These are phyloP conservation scores for Ormyrus labotus DNA, from an alignment of 2,888 invertebrate species.

Conservation along the genomic window DNA sequence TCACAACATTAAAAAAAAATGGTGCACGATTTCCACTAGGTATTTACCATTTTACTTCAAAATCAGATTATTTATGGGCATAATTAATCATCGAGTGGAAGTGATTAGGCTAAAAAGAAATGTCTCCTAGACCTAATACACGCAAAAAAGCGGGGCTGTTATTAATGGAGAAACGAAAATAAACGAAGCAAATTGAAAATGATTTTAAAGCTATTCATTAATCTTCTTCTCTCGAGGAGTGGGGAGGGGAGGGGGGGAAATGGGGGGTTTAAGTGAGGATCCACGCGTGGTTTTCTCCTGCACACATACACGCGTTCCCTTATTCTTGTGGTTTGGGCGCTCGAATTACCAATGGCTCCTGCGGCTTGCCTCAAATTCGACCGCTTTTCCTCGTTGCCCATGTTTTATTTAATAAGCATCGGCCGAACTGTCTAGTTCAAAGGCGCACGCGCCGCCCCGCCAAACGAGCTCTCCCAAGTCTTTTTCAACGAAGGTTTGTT, in stretches of 20 bases:
- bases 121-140: too few species aligned
- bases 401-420: conserved; percentile 64
- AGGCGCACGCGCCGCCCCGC: conserved; percentile 50
- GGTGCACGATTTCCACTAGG: too few species aligned
- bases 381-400: neutral
- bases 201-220: conserved; percentile 17
- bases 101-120: too few species aligned
- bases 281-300: neutral
- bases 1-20: too few species aligned
- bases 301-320: neutral
- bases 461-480: conserved; percentile 61
- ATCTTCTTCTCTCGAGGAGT: conserved; percentile 13
- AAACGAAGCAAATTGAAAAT: neutral
- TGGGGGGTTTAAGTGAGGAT: neutral
- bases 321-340: neutral
- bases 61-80: too few species aligned
- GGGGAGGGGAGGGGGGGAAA: too few species aligned
- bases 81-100: too few species aligned
- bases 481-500: conserved; percentile 63
- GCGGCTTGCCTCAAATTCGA: neutral
- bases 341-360: conserved; percentile 20
- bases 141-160: neutral
- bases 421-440: conserved; percentile 65
- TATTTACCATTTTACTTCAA: too few species aligned
- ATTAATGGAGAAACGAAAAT: conserved; percentile 4